Conservation (phyloP, 2,888 invertebrate species). For the Willowsia nigromaculata region DNA sequence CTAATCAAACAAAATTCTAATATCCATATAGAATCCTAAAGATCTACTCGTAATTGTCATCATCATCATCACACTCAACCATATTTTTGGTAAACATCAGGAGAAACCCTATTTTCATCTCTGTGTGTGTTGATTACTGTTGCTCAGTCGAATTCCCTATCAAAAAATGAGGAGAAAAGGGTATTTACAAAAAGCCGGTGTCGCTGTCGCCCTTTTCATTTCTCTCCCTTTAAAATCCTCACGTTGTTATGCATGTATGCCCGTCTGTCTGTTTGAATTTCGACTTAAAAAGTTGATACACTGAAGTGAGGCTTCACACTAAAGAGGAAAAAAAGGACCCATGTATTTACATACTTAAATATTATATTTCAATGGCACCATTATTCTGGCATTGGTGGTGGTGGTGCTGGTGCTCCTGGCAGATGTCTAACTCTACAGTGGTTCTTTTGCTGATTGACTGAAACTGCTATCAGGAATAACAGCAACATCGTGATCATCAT, state of each 20-base stretch:
- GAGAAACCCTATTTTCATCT: neutral
- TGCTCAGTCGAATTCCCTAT: neutral
- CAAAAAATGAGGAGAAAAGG: neutral
- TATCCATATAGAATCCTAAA: neutral
- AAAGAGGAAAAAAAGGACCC: neutral
- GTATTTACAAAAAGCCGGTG: slow-evolving; percentile 33
- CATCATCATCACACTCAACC: neutral
- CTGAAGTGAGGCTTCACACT: slow-evolving; percentile 10
- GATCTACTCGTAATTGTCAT: slow-evolving; percentile 16
- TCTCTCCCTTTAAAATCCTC: slow-evolving; percentile 4
- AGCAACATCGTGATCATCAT: neutral
- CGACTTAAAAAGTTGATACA: slow-evolving; percentile 55
- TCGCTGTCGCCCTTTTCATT: neutral
- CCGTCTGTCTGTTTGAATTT: slow-evolving; percentile 47
- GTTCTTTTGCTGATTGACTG: neutral
- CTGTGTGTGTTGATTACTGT: neutral
- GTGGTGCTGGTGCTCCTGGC: neutral
- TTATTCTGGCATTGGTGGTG: slow-evolving; percentile 1
- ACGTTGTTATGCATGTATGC: neutral
- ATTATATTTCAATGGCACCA: neutral
- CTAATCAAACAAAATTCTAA: neutral
- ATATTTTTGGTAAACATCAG: neutral
- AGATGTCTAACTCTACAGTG: slow-evolving; percentile 3
- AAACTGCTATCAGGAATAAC: slow-evolving; percentile 7
- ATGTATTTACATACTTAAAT: neutral